Base-by-base conservation (phyloP, 2,113 vertebrate genomes). In the Lichenostomus cassidix region DNA sequence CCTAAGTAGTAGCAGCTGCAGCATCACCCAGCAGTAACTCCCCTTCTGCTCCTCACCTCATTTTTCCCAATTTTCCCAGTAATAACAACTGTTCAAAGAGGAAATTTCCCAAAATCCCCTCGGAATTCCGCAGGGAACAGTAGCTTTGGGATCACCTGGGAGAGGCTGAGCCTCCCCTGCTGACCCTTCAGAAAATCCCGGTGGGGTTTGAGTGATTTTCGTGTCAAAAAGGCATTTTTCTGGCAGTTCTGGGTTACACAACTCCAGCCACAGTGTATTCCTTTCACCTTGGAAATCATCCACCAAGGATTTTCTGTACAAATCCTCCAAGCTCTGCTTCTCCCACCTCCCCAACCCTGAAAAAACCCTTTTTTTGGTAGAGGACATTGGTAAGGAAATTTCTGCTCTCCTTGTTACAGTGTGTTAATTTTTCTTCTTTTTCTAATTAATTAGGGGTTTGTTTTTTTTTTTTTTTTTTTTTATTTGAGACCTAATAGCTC, bases 211-310 rank as follows among this genome's bases (percentile, higher is more conserved):
- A 52, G 29, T 64, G 17, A 78, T 84, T 92, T 46, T 52, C 73
- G 2, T 33, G 50, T 71, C 0, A 0, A 77, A 79, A 84, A 91
- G 11, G 47, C 2, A 2, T 35, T 28, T 64, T 94, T 68, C 68
- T 79, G 53, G 77, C 17, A 94, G 39, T 39, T 39, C 39, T 39
- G 0, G 41, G 49, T 69, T 85, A 77, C 89, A 89, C 47, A 52
- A 89, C 65, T 37, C 39, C 80, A 82, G 68, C 63, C 86, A 41
- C 39, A 20, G 24, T 7, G 2, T 15, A 49, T 76, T 87, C 83
- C 92, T 74, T 78, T 95, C 87, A 87, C 81, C 42, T 91, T 95
- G 87, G 87, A 94, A 78, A 41, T 79, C 27, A 82, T 92, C 87
- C 91, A 92, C 77, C 70, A 92, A 33, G 91, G 81, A 89, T 87